Evolutionary conservation across 2,888 invertebrate genomes (phyloP).

Genomic region (Adineta ricciae): DNA sequence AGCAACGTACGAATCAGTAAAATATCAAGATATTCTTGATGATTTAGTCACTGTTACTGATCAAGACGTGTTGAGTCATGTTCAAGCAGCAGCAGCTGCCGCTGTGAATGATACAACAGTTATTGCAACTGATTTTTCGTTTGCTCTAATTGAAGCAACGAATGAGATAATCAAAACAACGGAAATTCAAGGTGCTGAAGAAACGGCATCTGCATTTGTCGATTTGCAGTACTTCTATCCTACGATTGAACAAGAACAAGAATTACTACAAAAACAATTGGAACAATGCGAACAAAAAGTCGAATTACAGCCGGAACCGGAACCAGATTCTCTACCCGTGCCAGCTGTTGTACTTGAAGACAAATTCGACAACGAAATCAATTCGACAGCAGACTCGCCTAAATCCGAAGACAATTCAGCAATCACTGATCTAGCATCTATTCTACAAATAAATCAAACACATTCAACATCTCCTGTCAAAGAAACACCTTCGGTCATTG

Average conservation of each 20-base stretch:
- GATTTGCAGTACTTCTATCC: neutral
- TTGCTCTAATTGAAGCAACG: neutral
- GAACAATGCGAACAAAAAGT: conserved; percentile 1
- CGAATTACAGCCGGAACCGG: no score
- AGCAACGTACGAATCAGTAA: neutral
- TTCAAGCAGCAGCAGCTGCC: neutral
- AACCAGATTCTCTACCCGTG: neutral
- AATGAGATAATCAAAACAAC: neutral
- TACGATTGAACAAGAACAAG: conserved; percentile 1
- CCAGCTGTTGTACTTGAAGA: neutral
- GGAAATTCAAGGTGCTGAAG: neutral
- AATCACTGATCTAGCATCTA: neutral
- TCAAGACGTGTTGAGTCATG: neutral
- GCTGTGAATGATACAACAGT: neutral
- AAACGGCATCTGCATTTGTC: neutral
- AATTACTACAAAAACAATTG: conserved; percentile 7
- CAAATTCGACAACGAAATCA: neutral
- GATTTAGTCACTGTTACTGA: conserved; percentile 3
- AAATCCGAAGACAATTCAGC: neutral
- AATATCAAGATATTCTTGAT: conserved; percentile 19
- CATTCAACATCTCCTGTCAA: neutral
- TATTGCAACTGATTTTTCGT: neutral
- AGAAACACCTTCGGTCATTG: neutral
- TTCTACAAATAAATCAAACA: neutral
- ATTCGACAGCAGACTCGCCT: neutral